Base-by-base conservation (phyloP, 2,888 invertebrate species). In the Chalcosyrphus nemorum region DNA sequence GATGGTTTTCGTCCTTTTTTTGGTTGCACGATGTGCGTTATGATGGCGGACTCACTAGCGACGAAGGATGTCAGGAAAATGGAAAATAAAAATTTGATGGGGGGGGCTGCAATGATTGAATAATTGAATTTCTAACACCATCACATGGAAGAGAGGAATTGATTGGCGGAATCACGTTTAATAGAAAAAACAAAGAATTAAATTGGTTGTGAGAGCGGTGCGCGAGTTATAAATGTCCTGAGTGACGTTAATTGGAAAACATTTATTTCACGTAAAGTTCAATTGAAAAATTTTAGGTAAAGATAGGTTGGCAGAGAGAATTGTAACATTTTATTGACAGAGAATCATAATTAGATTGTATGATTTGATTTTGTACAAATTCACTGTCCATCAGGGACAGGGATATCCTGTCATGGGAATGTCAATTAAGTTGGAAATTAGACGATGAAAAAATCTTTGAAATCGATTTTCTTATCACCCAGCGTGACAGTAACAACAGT, bases 51-150 rank as follows among this genome's bases (percentile, higher is more conserved):
- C n/a, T n/a, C n/a, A n/a, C n/a, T n/a, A n/a, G n/a, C n/a, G n/a
- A n/a, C 17, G 5, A 17, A 43, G 17, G 43, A 45, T 19, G 45
- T 17, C 45, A 2, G 47, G 57, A 27, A 50, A 61, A 65, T 50
- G 56, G 19, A 68, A 71, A 65, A 71, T 71, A 65, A 71, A 77
- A 82, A 78, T 54, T 61, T 47, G 59, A 54, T 68, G 19, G 41
- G 41, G 29, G 65, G 52, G n/a, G n/a, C n/a, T 57, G 72, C 66
- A 78, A 78, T 72, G 81, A 68, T 72, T 61, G 61, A 66, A 66
- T 78, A 72, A 78, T 82, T 72, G 65, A 72, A 78, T 82, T 72
- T 59, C 52, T 72, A 82, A 63, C 65, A 61, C 71, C 82, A 59
- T 63, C 72, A 61, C 66, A 45, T 29, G 43, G 32, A 65, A 71